These are phyloP conservation scores for Clarias laeviceps DNA, from an alignment of 2,797 vertebrate species.

Conservation along the genomic window DNA sequence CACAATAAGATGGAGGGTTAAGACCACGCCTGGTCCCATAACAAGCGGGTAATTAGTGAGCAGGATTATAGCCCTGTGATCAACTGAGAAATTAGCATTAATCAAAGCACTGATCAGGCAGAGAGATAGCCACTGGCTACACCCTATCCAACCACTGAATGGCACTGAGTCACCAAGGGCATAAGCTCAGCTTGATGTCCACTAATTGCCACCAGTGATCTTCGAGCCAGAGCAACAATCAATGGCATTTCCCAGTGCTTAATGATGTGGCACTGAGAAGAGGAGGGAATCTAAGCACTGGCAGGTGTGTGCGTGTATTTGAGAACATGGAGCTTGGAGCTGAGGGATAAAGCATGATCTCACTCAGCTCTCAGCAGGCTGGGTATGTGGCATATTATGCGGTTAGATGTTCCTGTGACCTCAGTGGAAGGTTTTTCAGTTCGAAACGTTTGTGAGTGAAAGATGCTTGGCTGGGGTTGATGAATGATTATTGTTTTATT, in stretches of 20 bases:
- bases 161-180: constrained; percentile 56
- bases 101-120: constrained; percentile 64
- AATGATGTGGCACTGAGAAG: constrained; percentile 48
- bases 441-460: constrained; percentile 43
- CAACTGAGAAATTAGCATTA: constrained; percentile 73
- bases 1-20: constrained; percentile 64
- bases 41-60: constrained; percentile 68
- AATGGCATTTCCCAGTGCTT: constrained; percentile 57
- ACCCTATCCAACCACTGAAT: constrained; percentile 57
- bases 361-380: constrained; percentile 47
- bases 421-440: constrained; percentile 47
- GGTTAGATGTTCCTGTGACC: constrained; percentile 48
- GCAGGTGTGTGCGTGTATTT: constrained; percentile 52
- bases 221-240: constrained; percentile 55
- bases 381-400: constrained; percentile 48
- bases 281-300: constrained; percentile 47
- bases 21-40: constrained; percentile 65
- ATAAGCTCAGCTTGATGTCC: constrained; percentile 52
- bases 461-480: constrained; percentile 35
- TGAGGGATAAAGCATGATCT: constrained; percentile 51
- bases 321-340: constrained; percentile 30
- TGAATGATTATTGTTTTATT: constrained; percentile 55
- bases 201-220: constrained; percentile 63
- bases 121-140: constrained; percentile 53
- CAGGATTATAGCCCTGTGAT: constrained; percentile 66